These are phyloP conservation scores for Psephotus haematonotus DNA, from an alignment of 2,113 vertebrate species.

Conservation along the genomic window DNA sequence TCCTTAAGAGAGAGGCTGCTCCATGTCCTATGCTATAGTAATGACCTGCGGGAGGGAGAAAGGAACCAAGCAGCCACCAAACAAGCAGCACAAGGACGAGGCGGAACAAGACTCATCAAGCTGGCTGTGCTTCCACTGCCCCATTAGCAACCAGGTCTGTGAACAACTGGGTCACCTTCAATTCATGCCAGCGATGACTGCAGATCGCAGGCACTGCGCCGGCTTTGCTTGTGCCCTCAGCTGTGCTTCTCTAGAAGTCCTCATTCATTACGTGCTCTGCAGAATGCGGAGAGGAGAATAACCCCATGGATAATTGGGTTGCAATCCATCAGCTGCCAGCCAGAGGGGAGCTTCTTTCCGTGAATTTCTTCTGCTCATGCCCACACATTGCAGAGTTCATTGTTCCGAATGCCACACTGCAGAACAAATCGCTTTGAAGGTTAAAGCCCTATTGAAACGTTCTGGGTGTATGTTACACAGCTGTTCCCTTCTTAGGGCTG, in stretches of 20 bases:
- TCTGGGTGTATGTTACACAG: constrained; percentile 29
- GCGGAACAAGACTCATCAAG: background rate
- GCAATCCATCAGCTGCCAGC: constrained; percentile 53
- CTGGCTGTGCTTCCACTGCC: background rate
- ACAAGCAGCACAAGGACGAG: background rate
- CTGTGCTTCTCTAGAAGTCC: background rate
- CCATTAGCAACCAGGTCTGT: constrained; percentile 45
- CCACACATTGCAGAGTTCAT: background rate
- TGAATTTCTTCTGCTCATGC: background rate
- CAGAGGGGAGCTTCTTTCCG: constrained; percentile 51
- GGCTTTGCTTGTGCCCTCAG: constrained; percentile 6
- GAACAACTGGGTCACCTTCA: constrained; percentile 55
- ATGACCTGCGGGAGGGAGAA: background rate
- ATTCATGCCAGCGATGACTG: background rate
- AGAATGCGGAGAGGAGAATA: constrained; percentile 5
- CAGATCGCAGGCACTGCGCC: background rate
- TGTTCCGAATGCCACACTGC: constrained; percentile 11
- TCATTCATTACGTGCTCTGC: constrained; percentile 12
- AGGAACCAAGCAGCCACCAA: background rate
- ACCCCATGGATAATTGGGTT: constrained; percentile 42
- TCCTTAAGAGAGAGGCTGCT: background rate
- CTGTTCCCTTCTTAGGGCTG: constrained; percentile 43
- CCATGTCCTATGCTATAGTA: background rate
- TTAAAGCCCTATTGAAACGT: constrained; percentile 36
- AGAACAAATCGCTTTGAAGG: constrained; percentile 41